Evolutionary conservation across 2,888 invertebrate genomes (phyloP).

Genomic region (Hanleya hanleyi): DNA sequence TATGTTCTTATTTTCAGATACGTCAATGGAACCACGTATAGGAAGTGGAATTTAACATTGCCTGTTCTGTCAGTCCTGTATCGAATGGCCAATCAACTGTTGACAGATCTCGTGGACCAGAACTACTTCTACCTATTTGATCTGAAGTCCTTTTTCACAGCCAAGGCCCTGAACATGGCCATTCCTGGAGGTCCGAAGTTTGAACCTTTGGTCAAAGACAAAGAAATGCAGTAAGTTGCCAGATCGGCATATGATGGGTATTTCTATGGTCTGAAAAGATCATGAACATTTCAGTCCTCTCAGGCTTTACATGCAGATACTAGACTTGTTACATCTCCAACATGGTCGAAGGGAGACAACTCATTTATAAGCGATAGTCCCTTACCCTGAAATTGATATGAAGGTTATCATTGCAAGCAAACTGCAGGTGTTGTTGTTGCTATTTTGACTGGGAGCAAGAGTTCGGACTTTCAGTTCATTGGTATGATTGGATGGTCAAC

Average conservation of each 20-base stretch:
- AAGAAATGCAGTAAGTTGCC: constrained; percentile 86
- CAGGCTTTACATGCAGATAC: neutral
- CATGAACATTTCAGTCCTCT: neutral
- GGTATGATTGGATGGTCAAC: too few species aligned
- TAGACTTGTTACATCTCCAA: too few species aligned
- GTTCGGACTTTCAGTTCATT: too few species aligned
- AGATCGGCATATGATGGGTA: too few species aligned
- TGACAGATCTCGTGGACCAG: constrained; percentile 98
- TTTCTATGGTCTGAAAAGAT: neutral
- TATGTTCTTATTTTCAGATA: constrained; percentile 76
- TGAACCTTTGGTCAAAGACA: constrained; percentile 98
- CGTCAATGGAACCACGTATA: constrained; percentile 97
- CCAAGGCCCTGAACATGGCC: constrained; percentile 99
- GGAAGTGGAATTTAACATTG: constrained; percentile 95
- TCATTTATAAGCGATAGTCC: too few species aligned
- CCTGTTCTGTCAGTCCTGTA: constrained; percentile 99
- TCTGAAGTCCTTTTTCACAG: constrained; percentile 99
- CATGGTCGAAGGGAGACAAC: too few species aligned
- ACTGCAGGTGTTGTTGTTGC: too few species aligned
- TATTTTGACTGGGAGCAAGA: too few species aligned
- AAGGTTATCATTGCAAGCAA: too few species aligned
- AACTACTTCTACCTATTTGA: constrained; percentile 99
- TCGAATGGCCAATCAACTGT: constrained; percentile 95
- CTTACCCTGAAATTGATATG: too few species aligned
- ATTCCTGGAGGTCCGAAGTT: constrained; percentile 99